Base-by-base conservation (phyloP, 2,113 vertebrate genomes). In the Engystomops pustulosus region DNA sequence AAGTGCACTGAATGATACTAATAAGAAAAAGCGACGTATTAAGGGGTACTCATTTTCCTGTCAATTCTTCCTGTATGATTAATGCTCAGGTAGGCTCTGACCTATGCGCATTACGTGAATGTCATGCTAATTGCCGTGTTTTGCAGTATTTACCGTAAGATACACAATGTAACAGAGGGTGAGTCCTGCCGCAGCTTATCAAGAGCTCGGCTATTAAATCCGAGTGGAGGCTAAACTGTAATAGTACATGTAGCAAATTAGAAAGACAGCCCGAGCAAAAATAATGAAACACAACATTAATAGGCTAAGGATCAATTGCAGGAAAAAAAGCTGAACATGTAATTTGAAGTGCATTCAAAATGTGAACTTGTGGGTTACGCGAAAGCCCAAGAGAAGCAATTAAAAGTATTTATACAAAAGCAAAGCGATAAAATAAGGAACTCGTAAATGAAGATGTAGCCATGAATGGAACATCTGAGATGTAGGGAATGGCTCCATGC, bases 391-490 rank as follows among this genome's bases (percentile, higher is more conserved):
- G 83, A 79, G 83, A 78, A 51, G 60, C 75, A 78, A 84, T 84
- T 84, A 84, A 84, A 84, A 79, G 30, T 79, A 84, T 84, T 84
- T 79, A 84, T 79, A 84, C 83, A 79, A 84, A 79, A 53, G 75
- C 47, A 79, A 68, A 68, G 32, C 77, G 62, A 84, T 79, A 84
- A 78, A 69, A 70, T 27, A 58, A 79, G 74, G 25, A 79, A 55
- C 45, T 51, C 58, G 62, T 17, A 79, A 79, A 84, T 55, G 27
- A 74, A 79, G 53, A 78, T 23, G n/a, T 27, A 17, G 32, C 34
- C 60, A 25, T 44, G 41, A n/a, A 14, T 30, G 60, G 47, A 84
- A 78, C 30, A 18, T 47, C n/a, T 12, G 47, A n/a, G 53, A 32
- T 72, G 1, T 34, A 27, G 17, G 67, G 32, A 58, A 58, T 5